A percentile compares a stretch with the other conserved stretches of the same genome.
Evolutionary conservation across 2,797 vertebrate genomes (phyloP).

Genomic region (Synanceia verrucosa): DNA sequence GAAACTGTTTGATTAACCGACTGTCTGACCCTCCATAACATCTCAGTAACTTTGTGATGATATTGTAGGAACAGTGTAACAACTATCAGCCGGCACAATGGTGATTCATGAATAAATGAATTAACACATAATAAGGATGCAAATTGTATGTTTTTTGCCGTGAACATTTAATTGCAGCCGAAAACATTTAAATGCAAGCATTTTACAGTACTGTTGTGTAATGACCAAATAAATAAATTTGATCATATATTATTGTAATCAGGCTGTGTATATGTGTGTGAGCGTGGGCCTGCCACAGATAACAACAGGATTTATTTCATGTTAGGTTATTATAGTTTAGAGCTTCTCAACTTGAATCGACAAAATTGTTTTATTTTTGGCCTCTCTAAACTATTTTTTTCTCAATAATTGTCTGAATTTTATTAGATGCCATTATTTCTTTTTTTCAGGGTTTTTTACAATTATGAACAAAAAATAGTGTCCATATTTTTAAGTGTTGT

Average conservation of each 20-base stretch:
- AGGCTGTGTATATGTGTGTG: constrained; percentile 12
- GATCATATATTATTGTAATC: constrained; percentile 71
- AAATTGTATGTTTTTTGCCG: constrained; percentile 60
- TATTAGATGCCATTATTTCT: background rate
- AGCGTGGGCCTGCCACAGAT: background rate
- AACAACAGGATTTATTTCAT: background rate
- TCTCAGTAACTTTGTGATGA: constrained; percentile 49
- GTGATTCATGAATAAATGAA: constrained; percentile 60
- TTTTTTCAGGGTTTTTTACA: background rate
- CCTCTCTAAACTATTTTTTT: background rate
- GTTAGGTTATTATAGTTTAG: background rate
- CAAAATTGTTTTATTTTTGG: background rate
- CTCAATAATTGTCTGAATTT: background rate
- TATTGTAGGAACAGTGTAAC: constrained; percentile 64
- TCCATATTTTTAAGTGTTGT: background rate
- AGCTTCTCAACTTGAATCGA: background rate
- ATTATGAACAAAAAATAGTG: background rate
- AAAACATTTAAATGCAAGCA: constrained; percentile 71
- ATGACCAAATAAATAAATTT: constrained; percentile 79
- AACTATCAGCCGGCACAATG: constrained; percentile 52
- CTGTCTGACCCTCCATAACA: constrained; percentile 25
- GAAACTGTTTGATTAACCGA: constrained; percentile 27
- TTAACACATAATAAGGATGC: constrained; percentile 67
- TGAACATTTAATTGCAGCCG: constrained; percentile 64
- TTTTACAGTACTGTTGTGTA: constrained; percentile 78